Evolutionary conservation across 2,113 vertebrate genomes (phyloP), one percentile per base, ranked within the genome.

Genomic region (Nothocercus nigrocapillus): DNA sequence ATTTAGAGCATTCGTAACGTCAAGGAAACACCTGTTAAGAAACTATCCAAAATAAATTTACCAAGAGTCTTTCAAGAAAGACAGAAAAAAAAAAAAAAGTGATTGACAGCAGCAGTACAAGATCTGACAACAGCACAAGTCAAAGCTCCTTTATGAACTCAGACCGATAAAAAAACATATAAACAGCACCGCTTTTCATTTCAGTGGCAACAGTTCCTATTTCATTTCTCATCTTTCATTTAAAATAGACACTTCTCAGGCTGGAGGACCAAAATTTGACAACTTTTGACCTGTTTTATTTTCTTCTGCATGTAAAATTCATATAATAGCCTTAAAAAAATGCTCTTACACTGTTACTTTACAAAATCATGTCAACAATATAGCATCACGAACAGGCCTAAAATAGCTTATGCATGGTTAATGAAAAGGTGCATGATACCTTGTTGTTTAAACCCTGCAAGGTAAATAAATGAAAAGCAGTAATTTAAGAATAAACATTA

Each of bases 21-120:
- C 45, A 63, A 97, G 97, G 97, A 97, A 98, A 95, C 97, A 98
- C 97, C 98, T 98, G 97, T 93, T 97, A 77, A 95, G 91, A 93
- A 91, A 63, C 75, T 64, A 88, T 95, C 95, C 95, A 95, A 96
- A 96, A 97, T 83, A 97, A 96, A 97, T 83, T 78, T 61, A 68
- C 53, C 28, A 2, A 5, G 30, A 97, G 82, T 34, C 92, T 92
- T 92, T 80, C 17, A 87, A 92, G 78, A 81, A 91, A 88, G 69
- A n/a, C 87, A 92, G 77, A 81, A 91, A 85, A 66, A n/a, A 91
- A 85, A 66, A n/a, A 95, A 75, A 5, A 2, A 0, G 0, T 81
- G 95, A 96, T 36, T 44, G 93, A 96, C 84, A 95, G 93, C 67
- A 59, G 91, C 82, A 83, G 59, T 15, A 87, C 73, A 20, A 94